A percentile compares a stretch with the other conserved stretches of the same genome.
phyloP scores from a whole-genome alignment of 2,797 vertebrate genomes.

The Buceros bicornis region DNA sequence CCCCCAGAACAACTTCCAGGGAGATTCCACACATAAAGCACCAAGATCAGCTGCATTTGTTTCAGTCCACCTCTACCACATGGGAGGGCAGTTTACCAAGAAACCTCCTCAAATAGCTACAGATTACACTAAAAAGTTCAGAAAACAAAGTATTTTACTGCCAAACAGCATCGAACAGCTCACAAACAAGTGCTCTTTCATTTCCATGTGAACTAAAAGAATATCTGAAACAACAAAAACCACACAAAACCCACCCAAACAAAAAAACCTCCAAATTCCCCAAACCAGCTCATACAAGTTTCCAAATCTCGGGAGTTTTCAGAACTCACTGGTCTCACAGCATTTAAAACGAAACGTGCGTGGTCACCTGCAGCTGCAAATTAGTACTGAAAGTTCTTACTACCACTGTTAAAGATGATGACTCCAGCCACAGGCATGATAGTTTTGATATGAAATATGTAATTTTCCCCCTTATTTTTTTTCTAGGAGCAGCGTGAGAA shows the following conservation, averaged over 20 bases:
- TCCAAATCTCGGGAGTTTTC: neutral
- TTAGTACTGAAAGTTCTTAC: neutral
- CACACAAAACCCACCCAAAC: neutral
- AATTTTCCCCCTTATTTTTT: neutral
- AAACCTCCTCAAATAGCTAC: neutral
- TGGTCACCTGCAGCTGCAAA: neutral
- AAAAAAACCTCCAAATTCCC: neutral
- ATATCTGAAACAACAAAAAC: neutral
- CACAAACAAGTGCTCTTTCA: neutral
- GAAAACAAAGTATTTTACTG: neutral
- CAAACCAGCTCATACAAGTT: neutral
- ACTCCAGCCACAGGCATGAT: too few relatives aligned
- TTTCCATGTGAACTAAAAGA: neutral
- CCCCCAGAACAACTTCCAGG: neutral
- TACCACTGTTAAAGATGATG: neutral
- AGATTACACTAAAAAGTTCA: neutral
- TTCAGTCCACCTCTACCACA: neutral
- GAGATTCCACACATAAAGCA: rapidly evolving
- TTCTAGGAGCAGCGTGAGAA: neutral
- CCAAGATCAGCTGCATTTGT: neutral
- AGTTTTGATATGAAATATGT: neutral
- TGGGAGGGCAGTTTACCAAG: neutral
- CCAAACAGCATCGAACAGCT: neutral
- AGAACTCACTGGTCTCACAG: neutral
- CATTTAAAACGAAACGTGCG: rapidly evolving